Evolutionary conservation across 2,113 vertebrate species (phyloP), one percentile per base, ranked within the genome.

Genomic region (Machaerirhynchus nigripectus): DNA sequence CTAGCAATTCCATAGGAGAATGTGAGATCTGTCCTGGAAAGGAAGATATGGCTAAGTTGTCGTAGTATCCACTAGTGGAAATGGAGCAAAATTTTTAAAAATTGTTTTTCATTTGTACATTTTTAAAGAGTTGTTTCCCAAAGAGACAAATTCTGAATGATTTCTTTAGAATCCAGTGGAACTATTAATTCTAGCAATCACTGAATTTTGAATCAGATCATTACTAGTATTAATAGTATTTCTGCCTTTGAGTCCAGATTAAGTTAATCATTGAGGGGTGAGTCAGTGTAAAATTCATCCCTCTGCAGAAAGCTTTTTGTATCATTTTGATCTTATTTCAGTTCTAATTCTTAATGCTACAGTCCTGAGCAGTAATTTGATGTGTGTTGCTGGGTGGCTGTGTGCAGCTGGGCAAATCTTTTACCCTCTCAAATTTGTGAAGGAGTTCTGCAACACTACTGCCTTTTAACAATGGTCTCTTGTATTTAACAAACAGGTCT

Each of bases 241-340:
- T 30, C 9, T 73, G n/a, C 35, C 28, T 60, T 60, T 63, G 56
- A 63, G 26, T 95, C 78, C 57, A 55, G n/a, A 59, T 35, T 13
- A 70, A 74, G 63, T 78, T 55, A 90, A 65, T 16, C 3, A 26
- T 20, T 47, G 50, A 27, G 0, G 3, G 16, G 4, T 39, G 23
- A 81, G 26, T 85, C 7, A 37, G 24, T n/a, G 35, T 79, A 82
- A 82, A 95, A 95, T 74, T 87, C 19, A 85, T 63, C 9, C 14
- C 11, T 79, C 44, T 68, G 47, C 44, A 63, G 39, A 63, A 63
- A 55, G 53, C 4, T 16, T n/a, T 83, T 33, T 60, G 28, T 57
- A 22, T 33, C 7, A 39, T 13, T 61, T 81, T 71, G 63, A 40
- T 57, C 31, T 82, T 46, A n/a, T 33, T 79, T 90, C 53, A 31